These are phyloP conservation scores for Calliopsis andreniformis DNA, from an alignment of 1,140 invertebrate species.

Conservation along the genomic window DNA sequence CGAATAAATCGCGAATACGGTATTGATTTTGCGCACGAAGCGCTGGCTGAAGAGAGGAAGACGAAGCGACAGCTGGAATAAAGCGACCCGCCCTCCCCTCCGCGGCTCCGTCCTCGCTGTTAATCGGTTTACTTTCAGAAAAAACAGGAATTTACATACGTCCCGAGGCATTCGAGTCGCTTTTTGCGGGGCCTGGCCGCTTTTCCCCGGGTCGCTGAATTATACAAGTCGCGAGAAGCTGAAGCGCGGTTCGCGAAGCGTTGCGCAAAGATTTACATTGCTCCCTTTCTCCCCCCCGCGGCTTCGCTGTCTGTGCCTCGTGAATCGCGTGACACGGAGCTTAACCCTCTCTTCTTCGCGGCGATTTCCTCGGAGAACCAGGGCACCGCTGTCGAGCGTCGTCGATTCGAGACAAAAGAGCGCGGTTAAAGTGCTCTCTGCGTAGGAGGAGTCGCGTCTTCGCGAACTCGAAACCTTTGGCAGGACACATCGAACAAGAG, in stretches of 20 bases:
- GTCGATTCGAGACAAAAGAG: background rate
- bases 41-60: constrained; percentile 8
- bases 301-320: no score
- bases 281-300: background rate
- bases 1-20: constrained; percentile 49
- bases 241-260: background rate
- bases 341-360: background rate
- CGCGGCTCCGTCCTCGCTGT: constrained; percentile 1
- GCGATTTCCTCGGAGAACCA: constrained; percentile 14
- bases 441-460: background rate
- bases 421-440: background rate
- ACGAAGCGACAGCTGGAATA: constrained; percentile 26
- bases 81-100: constrained; percentile 1
- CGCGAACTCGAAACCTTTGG: constrained; percentile 6
- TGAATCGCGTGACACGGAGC: background rate
- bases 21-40: constrained; percentile 42
- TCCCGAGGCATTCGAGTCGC: background rate
- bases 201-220: background rate
- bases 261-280: constrained; percentile 25
- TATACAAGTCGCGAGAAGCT: background rate
- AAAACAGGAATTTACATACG: constrained; percentile 12
- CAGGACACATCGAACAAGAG: constrained; percentile 7
- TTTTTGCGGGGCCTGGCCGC: background rate
- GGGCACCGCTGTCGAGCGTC: background rate
- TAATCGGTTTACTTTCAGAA: constrained; percentile 39